phyloP scores from a whole-genome alignment of 2,797 vertebrate genomes.

The Enteromius paludinosus region DNA sequence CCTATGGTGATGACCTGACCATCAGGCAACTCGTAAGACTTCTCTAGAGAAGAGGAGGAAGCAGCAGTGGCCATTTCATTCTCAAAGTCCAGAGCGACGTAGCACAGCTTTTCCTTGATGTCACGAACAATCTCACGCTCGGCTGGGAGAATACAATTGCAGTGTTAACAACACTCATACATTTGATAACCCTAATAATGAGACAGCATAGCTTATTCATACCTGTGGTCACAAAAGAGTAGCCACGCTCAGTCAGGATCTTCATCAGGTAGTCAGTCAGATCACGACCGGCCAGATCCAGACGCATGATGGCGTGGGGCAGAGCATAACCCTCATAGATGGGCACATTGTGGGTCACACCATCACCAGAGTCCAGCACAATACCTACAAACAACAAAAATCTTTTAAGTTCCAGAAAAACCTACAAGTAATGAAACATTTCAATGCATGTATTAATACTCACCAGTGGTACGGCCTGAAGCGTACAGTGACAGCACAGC shows the following conservation, averaged over 20 bases:
- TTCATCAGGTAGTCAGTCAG: constrained; percentile 71
- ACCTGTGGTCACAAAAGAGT: constrained; percentile 70
- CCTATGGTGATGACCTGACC: constrained; percentile 76
- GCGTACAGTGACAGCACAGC: constrained; percentile 72
- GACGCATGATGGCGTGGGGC: constrained; percentile 68
- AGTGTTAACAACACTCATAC: background rate
- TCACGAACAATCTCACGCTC: constrained; percentile 84
- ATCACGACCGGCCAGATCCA: constrained; percentile 66
- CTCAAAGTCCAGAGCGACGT: constrained; percentile 93
- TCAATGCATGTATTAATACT: constrained; percentile 32
- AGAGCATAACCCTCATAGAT: constrained; percentile 67
- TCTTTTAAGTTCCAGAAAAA: background rate
- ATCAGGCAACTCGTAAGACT: constrained; percentile 73
- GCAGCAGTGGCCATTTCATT: constrained; percentile 77
- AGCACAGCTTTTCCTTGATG: constrained; percentile 98
- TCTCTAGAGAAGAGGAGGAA: constrained; percentile 75
- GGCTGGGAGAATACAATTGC: constrained; percentile 48
- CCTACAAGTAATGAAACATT: background rate
- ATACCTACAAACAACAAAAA: constrained; percentile 56
- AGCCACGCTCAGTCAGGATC: constrained; percentile 67
- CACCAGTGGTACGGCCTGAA: constrained; percentile 71
- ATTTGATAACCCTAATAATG: background rate
- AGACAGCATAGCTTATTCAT: background rate
- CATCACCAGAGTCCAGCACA: constrained; percentile 67
- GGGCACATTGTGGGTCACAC: constrained; percentile 68